These are phyloP conservation scores for Oncorhynchus tshawytscha DNA, from an alignment of 2,113 vertebrate species.

Conservation along the genomic window DNA sequence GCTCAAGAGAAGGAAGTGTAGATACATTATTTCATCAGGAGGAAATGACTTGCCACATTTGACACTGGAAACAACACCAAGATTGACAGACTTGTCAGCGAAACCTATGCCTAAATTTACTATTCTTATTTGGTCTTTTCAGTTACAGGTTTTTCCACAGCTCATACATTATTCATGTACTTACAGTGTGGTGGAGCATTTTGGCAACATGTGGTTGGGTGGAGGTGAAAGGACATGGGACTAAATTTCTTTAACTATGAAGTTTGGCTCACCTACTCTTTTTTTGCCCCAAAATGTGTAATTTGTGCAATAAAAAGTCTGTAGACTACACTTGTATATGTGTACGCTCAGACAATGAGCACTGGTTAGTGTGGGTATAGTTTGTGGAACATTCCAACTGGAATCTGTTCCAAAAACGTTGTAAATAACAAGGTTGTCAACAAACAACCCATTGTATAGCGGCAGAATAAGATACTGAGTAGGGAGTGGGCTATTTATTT, in stretches of 20 bases:
- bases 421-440: too few relatives aligned
- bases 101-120: conserved; percentile 33
- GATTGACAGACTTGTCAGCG: not conserved
- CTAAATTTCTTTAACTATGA: not conserved
- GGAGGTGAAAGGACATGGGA: not conserved
- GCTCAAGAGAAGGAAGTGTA: conserved; percentile 22
- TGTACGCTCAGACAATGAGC: not conserved
- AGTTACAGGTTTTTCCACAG: conserved; percentile 56
- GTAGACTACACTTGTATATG: not conserved
- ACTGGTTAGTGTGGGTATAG: not conserved
- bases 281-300: not conserved
- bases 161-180: conserved; percentile 52
- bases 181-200: conserved; percentile 5
- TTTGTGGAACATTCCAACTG: too few relatives aligned
- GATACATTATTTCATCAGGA: conserved; percentile 29
- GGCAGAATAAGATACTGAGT: too few relatives aligned
- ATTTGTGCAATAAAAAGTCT: not conserved
- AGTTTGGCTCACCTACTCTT: not conserved
- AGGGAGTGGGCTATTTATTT: too few relatives aligned
- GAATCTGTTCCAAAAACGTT: too few relatives aligned
- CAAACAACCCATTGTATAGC: too few relatives aligned
- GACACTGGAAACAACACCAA: conserved; percentile 1
- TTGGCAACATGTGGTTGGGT: not conserved
- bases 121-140: conserved; percentile 23
- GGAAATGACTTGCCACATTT: conserved; percentile 15